A percentile compares a stretch with the other conserved stretches of the same genome.
These are phyloP conservation scores for Apocrypta bakeri DNA, from an alignment of 1,140 invertebrate genomes.

Conservation along the genomic window DNA sequence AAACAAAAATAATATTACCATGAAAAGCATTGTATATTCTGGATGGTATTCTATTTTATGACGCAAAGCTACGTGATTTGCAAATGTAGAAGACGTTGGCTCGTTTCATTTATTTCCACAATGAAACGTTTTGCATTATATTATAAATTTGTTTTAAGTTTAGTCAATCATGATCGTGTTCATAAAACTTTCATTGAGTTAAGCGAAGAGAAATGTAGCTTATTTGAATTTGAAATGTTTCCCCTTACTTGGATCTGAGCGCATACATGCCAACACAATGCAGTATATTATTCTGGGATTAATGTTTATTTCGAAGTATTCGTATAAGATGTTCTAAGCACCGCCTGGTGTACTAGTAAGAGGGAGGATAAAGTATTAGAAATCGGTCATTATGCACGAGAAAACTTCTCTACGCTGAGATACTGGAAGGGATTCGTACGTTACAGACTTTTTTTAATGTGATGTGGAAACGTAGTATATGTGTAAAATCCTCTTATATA, in stretches of 20 bases:
- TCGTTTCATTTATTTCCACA: too few species aligned
- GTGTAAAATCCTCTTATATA: conserved; percentile 15
- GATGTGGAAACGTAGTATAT: too few species aligned
- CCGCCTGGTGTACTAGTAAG: background rate
- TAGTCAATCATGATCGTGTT: conserved; percentile 12
- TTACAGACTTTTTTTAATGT: conserved; percentile 1
- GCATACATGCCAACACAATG: conserved; percentile 39
- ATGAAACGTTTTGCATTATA: too few species aligned
- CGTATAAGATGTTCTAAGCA: background rate
- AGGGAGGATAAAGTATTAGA: conserved; percentile 6
- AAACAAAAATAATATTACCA: background rate
- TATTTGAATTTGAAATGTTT: conserved; percentile 57
- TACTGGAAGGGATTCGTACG: too few species aligned
- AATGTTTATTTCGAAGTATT: conserved; percentile 70
- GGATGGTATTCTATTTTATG: too few species aligned
- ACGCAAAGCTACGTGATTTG: too few species aligned
- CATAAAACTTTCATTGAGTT: conserved; percentile 62
- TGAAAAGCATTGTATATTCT: too few species aligned
- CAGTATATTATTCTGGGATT: conserved; percentile 67
- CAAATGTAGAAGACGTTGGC: too few species aligned
- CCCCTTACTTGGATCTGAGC: conserved; percentile 52
- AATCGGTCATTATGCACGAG: conserved; percentile 60
- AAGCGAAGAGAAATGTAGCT: conserved; percentile 60
- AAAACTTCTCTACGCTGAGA: too few species aligned
- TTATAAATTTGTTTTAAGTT: background rate